Evolutionary conservation across 2,888 invertebrate genomes (phyloP).

Genomic region (Neria commutata): DNA sequence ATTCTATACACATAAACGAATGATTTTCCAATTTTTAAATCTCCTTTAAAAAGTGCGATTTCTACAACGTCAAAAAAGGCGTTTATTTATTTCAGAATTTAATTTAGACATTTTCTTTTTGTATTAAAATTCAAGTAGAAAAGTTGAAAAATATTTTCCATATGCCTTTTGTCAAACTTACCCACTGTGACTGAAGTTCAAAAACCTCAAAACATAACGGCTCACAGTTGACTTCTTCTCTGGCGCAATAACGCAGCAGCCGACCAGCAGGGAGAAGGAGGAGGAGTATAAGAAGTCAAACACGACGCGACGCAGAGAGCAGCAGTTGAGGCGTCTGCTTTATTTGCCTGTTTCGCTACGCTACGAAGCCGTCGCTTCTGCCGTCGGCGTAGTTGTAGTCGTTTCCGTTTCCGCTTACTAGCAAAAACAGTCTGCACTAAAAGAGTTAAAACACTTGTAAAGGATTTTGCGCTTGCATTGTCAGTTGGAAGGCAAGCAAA

Average conservation of each 20-base stretch:
- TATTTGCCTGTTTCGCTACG: background rate
- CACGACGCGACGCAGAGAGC: too few relatives aligned
- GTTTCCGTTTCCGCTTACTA: too few relatives aligned
- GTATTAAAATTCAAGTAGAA: background rate
- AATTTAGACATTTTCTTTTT: too few relatives aligned
- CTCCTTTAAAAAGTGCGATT: too few relatives aligned
- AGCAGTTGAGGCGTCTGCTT: background rate
- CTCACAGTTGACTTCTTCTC: background rate
- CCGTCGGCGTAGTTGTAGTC: too few relatives aligned
- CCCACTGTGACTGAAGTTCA: conserved; percentile 1
- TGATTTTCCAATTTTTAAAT: too few relatives aligned
- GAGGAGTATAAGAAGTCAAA: too few relatives aligned
- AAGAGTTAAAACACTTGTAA: too few relatives aligned
- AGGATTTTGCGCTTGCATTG: background rate
- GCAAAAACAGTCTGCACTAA: background rate
- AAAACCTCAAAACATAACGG: background rate
- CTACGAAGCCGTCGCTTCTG: background rate
- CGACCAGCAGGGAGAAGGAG: too few relatives aligned
- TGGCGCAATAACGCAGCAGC: background rate
- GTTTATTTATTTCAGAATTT: too few relatives aligned
- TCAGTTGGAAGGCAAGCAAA: background rate
- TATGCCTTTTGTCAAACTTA: background rate
- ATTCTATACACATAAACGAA: too few relatives aligned
- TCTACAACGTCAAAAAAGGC: too few relatives aligned
- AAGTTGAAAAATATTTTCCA: background rate